Conservation (phyloP, 2,888 invertebrate species). For the Argyra leucocephala region DNA sequence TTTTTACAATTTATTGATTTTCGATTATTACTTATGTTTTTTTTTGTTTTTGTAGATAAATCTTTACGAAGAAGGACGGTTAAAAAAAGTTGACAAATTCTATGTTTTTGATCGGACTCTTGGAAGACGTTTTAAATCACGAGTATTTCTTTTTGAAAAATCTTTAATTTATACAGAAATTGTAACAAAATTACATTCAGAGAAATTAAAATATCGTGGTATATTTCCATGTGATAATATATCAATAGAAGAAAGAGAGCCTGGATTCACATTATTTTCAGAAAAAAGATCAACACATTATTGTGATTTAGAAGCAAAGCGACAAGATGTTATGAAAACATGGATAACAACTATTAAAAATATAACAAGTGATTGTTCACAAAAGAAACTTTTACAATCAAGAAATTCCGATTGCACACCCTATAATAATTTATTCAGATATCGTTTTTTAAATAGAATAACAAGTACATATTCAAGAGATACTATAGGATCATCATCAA, state of each 20-base stretch:
- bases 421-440: neutral
- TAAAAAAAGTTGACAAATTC: slow-evolving; percentile 41
- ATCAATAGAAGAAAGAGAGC: slow-evolving; percentile 35
- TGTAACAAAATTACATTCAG: slow-evolving; percentile 30
- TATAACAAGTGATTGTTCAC: neutral
- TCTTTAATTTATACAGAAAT: slow-evolving; percentile 42
- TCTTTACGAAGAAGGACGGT: slow-evolving; percentile 40
- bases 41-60: slow-evolving; percentile 34
- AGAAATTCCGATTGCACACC: neutral
- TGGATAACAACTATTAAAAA: neutral
- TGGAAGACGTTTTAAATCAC: slow-evolving; percentile 36
- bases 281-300: slow-evolving; percentile 39
- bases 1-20: slow-evolving; percentile 5
- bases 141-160: slow-evolving; percentile 42
- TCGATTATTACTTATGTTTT: neutral
- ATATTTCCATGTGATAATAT: slow-evolving; percentile 41
- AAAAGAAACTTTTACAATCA: neutral
- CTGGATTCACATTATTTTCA: slow-evolving; percentile 38
- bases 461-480: neutral
- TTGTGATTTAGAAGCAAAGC: slow-evolving; percentile 32
- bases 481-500: neutral
- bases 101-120: slow-evolving; percentile 34
- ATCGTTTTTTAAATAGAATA: neutral
- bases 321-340: neutral
- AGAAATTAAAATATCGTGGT: slow-evolving; percentile 36